These are phyloP conservation scores for Climacteris rufus DNA, from an alignment of 2,113 vertebrate genomes.

Conservation along the genomic window DNA sequence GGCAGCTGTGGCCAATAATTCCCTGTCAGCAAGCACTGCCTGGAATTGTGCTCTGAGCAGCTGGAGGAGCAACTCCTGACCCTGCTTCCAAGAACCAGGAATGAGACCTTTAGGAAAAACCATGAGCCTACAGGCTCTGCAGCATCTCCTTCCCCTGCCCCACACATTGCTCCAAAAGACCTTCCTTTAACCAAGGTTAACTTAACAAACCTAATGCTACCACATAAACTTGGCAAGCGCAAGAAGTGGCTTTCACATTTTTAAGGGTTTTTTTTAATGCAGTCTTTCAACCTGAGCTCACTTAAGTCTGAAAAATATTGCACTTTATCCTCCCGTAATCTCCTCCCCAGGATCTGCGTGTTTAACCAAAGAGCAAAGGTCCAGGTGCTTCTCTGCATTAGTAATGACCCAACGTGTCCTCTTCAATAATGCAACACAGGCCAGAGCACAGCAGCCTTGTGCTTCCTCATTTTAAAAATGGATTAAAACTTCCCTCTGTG, in stretches of 20 bases:
- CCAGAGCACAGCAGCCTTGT: not conserved
- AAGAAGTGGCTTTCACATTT: not conserved
- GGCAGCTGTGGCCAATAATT: not conserved
- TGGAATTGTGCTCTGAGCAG: not conserved
- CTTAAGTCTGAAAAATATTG: slow-evolving; percentile 1
- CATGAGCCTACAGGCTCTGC: not conserved
- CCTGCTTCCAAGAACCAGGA: not conserved
- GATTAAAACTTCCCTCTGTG: not conserved
- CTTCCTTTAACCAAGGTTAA: not conserved
- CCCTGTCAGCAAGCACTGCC: not conserved
- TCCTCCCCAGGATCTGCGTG: not conserved
- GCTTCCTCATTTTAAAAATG: not conserved
- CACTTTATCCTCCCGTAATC: slow-evolving; percentile 22
- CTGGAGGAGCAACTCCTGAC: not conserved
- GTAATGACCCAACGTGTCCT: not conserved
- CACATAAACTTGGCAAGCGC: not conserved
- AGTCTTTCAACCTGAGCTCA: not conserved
- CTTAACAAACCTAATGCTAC: not conserved
- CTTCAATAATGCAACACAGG: not conserved
- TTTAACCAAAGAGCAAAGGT: slow-evolving; percentile 49
- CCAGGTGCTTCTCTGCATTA: slow-evolving; percentile 19
- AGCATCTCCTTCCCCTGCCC: not conserved
- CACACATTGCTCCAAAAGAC: rapidly evolving
- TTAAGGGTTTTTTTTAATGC: not conserved
- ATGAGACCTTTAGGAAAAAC: not conserved